Base-by-base conservation (phyloP, 1,140 invertebrate genomes). In the Hirudo medicinalis region DNA sequence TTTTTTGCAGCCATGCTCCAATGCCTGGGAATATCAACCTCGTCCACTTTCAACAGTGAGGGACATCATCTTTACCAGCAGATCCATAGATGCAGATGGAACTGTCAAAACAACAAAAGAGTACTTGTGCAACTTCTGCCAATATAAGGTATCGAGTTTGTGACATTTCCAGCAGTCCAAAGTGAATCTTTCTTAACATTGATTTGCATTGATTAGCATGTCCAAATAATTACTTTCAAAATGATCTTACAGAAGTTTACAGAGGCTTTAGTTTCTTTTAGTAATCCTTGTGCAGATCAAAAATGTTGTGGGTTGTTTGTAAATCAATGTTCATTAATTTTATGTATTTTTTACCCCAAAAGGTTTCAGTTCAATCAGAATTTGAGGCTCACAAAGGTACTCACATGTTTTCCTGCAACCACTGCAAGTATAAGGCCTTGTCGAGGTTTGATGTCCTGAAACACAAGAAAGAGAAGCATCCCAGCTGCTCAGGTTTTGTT, bases 401-500 rank as follows among this genome's bases (percentile, higher is more conserved):
- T 49, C 69, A 70, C 29, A 22, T 27, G 22, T 70, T 70, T 49
- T 70, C 69, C 11, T 70, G 69, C 69, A 70, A 70, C 22, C 53
- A 70, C 43, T 70, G 69, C 69, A 70, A 49, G n/a, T 70, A 54
- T 49, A 36, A 49, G 13, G 69, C 69, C 17, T 54, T 54, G 36
- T 53, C 43, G 17, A 36, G 69, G 11, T 70, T 49, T 32, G 69
- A 70, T 9, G 69, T 70, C 3, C 29, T 70, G 69, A 70, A 49
- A 11, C 69, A 70, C 29, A 70, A 70, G n/a, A 70, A 70, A 49
- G 69, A 70, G 29, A 49, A 54, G 69, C 69, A 70, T 53, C 69
- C 32, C 22, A 25, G 53, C 6, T 63, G 22, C 29, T 63, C 57
- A 22, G 57, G 57, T 63, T 32, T 63, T 15, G 8, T 63, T 63